A percentile compares a stretch with the other conserved stretches of the same genome.
Conservation (phyloP, 2,113 vertebrate species). For the Ictidomys tridecemlineatus region DNA sequence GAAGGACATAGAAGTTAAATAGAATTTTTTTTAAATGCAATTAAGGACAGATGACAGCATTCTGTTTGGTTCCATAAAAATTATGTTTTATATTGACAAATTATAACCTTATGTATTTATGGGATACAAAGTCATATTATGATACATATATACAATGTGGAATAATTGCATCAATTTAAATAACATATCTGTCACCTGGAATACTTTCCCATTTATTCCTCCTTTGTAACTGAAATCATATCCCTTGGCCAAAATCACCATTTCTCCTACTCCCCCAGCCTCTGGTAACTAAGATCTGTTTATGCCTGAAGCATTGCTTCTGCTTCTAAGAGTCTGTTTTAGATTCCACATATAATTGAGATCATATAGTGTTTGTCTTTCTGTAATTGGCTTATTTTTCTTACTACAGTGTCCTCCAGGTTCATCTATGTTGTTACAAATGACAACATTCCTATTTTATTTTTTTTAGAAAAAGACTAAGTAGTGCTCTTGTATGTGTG, state of each 20-base stretch:
- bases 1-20: background rate
- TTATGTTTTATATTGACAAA: background rate
- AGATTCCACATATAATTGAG: background rate
- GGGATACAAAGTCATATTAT: background rate
- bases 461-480: background rate
- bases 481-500: background rate
- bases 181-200: background rate
- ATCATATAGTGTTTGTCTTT: background rate
- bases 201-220: background rate
- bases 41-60: conserved; percentile 14
- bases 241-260: background rate
- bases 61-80: background rate
- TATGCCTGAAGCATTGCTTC: background rate
- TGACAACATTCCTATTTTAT: background rate
- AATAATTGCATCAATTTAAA: background rate
- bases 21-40: background rate
- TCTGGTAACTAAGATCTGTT: background rate
- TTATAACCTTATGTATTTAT: background rate
- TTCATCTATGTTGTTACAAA: background rate
- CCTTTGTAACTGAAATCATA: background rate
- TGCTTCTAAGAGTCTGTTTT: background rate
- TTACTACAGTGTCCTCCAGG: background rate
- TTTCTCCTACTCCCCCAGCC: background rate
- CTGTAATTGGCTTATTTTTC: background rate
- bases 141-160: background rate